Conservation (phyloP, 2,797 vertebrate genomes). For the Tangara arthus region DNA sequence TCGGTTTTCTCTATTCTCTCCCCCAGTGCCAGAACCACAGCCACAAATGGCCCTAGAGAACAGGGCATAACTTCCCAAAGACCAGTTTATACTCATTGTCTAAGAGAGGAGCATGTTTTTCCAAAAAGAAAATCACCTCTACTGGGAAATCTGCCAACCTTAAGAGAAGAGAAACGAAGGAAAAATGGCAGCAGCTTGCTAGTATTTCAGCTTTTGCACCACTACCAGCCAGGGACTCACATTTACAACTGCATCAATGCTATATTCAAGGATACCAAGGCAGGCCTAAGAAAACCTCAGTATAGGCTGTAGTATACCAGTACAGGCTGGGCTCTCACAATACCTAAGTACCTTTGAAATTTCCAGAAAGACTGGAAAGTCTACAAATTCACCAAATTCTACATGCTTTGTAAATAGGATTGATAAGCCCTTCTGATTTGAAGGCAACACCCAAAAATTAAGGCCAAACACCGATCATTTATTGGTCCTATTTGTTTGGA, state of each 20-base stretch:
- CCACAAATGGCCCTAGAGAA: background rate
- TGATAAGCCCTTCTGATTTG: background rate
- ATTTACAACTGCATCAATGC: background rate
- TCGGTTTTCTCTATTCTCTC: background rate
- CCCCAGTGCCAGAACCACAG: background rate
- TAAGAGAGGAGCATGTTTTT: background rate
- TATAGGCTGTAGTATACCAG: background rate
- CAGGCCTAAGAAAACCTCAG: background rate
- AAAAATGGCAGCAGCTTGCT: background rate
- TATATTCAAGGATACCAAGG: background rate
- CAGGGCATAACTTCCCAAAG: background rate
- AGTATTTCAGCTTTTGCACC: background rate
- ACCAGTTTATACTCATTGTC: background rate
- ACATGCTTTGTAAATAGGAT: background rate
- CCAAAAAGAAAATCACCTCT: background rate
- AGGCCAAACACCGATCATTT: rapidly evolving
- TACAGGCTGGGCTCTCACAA: background rate
- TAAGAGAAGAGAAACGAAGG: background rate
- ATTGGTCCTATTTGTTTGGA: background rate
- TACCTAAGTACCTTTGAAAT: background rate
- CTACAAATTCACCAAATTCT: background rate
- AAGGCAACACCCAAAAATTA: background rate
- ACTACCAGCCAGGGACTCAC: background rate
- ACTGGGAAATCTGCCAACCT: background rate
- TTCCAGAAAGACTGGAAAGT: background rate